These are phyloP conservation scores for Eupristina koningsbergeri DNA, from an alignment of 1,140 invertebrate genomes.

Conservation along the genomic window DNA sequence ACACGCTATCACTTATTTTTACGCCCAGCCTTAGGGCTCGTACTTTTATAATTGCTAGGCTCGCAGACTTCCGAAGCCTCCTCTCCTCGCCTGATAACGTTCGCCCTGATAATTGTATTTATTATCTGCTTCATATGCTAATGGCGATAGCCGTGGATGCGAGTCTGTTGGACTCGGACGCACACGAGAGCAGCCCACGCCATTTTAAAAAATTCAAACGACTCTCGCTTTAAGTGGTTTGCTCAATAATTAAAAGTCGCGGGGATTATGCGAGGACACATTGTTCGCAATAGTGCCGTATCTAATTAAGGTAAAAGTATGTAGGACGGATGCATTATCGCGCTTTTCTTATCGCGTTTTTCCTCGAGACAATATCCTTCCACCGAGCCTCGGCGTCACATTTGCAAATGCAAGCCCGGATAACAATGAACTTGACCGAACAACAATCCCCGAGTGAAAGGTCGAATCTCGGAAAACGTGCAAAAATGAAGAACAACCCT, in stretches of 20 bases:
- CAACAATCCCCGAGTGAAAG: not conserved
- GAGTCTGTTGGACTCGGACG: not conserved
- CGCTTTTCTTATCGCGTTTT: not conserved
- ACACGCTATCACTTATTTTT: not conserved
- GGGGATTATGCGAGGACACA: too few relatives aligned
- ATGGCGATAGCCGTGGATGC: not conserved
- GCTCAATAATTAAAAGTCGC: too few relatives aligned
- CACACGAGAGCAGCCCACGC: too few relatives aligned
- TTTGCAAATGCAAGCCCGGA: too few relatives aligned
- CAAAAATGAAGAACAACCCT: not conserved
- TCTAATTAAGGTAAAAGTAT: not conserved
- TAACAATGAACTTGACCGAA: not conserved
- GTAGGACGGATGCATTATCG: not conserved
- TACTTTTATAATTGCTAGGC: not conserved
- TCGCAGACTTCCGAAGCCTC: not conserved
- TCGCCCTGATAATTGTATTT: not conserved
- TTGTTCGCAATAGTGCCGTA: too few relatives aligned
- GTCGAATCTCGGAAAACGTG: not conserved
- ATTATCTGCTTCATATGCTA: not conserved
- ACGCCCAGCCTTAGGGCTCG: not conserved
- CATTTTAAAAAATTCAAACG: too few relatives aligned
- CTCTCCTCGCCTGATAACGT: not conserved
- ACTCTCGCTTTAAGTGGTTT: too few relatives aligned
- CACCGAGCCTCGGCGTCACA: too few relatives aligned
- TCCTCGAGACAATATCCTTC: not conserved